Evolutionary conservation across 1,140 invertebrate species (phyloP).

Genomic region (Aricia agestis): DNA sequence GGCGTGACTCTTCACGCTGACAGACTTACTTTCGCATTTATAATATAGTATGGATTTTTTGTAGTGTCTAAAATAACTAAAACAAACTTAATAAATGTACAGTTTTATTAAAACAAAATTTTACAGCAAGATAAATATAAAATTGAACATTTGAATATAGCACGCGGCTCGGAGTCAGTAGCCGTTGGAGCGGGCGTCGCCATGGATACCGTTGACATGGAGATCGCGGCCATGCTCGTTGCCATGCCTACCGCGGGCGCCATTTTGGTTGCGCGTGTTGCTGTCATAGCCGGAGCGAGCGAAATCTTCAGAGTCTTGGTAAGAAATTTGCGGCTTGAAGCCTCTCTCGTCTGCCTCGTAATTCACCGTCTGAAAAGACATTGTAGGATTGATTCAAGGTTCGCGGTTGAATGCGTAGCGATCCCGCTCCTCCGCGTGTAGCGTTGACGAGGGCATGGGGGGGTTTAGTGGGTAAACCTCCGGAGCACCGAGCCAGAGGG

Average conservation of each 20-base stretch:
- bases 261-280: conserved; percentile 43
- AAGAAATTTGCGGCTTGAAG: conserved; percentile 84
- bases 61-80: no score
- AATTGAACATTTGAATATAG: not conserved
- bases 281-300: conserved; percentile 47
- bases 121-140: not conserved
- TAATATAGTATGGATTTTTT: no score
- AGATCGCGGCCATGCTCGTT: conserved; percentile 22
- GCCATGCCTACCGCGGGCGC: conserved; percentile 25
- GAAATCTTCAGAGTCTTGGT: conserved; percentile 50
- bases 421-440: no score
- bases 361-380: conserved; percentile 79
- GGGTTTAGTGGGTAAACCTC: no score
- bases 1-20: no score
- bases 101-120: not conserved
- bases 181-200: conserved; percentile 35
- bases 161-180: conserved; percentile 39
- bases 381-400: not conserved
- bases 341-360: conserved; percentile 86
- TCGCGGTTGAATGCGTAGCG: no score
- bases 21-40: no score
- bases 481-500: no score
- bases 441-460: no score
- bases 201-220: conserved; percentile 14
- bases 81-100: no score